Base-by-base conservation (phyloP, 2,888 invertebrate genomes). In the Archips xylosteana region DNA sequence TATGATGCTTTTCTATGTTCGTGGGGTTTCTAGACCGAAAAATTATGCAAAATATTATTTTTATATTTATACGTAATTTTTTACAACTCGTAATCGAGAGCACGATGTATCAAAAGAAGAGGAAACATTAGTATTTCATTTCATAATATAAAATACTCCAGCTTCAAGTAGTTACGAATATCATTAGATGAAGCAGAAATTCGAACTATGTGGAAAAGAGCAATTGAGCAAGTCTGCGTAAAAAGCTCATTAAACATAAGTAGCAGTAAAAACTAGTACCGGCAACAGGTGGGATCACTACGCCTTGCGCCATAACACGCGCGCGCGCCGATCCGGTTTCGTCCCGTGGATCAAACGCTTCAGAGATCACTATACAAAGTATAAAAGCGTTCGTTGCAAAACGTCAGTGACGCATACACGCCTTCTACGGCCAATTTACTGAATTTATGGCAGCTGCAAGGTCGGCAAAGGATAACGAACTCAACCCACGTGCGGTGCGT, bases 361-460 rank as follows among this genome's bases (percentile, higher is more conserved):
- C 47, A 32, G 32, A 59, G 62, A 72, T 62, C 59, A 42, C 62
- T 69, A 65, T 65, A 72, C 54, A 9, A 67, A 64, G 64, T 70
- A 74, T 54, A 74, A 70, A 60, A 68, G 39, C 63, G 59, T 34
- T 70, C 61, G 54, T 68, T 74, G 91, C 89, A 88, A 91, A 92
- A 89, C 84, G 87, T 83, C 83, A 81, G 81, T 92, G 91, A 90
- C 91, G 90, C 90, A 90, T 87, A 83, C 85, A 84, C 82, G 83
- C 83, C 88, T 89, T 87, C 87, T 89, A 87, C 87, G 86, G 86
- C 83, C 89, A 90, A 92, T 92, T 92, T 87, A 88, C 90, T 87
- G 85, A 91, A 92, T 93, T 91, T 90, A 91, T 91, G 87, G 87
- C 89, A 89, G 87, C 89, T 87, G 89, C 92, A 93, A 93, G 94